Base-by-base conservation (phyloP, 2,888 invertebrate species). In the Phortica magna region DNA sequence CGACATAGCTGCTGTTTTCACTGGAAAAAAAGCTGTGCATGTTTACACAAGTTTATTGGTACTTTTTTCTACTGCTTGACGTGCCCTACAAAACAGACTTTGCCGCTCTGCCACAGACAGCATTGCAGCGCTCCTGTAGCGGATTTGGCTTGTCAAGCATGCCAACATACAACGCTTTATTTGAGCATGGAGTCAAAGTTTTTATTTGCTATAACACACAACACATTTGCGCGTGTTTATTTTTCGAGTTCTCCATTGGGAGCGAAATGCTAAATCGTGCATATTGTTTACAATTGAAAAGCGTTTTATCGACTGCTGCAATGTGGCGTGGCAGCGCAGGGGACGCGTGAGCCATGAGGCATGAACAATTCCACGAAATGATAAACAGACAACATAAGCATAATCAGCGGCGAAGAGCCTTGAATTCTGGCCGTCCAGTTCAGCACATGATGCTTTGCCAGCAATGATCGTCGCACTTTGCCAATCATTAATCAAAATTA, bases 401-500 rank as follows among this genome's bases (percentile, higher is more conserved):
- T 22, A 4, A 59, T 17, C 7, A 17, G 10, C 61, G 10, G 22
- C 2, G 61, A 19, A 22, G 19, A 61, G 10, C 61, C 22, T 61
- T 61, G 61, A 61, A 22, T 22, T 61, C 10, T 61, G 55, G 14
- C 17, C 17, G n/a, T 7, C 2, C 22, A 61, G 22, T 61, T 61
- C 22, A 6, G 61, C 22, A 22, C 9, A 61, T n/a, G 3, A 9
- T 7, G 59, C 17, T 59, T 61, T 19, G 22, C 61, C 7, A 9
- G 19, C 7, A 17, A 79, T 83, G 79, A 88, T 85, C 84, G 84
- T 77, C 81, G 75, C 78, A 81, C 82, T 85, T 81, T 82, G 79
- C 78, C 81, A 88, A 84, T 87, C 87, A 87, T 87, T 87, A 88
- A 87, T 87, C 88, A 88, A 85, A 88, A 87, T 87, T 84, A 87